Conservation (phyloP, 2,888 invertebrate genomes). For the Lutraria lutraria region DNA sequence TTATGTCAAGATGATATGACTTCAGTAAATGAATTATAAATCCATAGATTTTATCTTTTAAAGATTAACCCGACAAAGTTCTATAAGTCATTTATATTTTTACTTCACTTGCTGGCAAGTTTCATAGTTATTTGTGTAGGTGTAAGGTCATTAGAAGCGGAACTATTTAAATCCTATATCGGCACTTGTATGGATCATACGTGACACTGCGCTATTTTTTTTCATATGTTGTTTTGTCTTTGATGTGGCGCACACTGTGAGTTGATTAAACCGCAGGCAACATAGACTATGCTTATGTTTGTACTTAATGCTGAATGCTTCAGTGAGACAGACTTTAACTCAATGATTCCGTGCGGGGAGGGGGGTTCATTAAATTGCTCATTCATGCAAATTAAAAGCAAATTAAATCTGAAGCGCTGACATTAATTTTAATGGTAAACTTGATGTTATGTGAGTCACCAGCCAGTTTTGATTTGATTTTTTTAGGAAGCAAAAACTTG, state of each 20-base stretch:
- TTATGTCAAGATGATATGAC: not conserved
- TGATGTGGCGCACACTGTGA: not conserved
- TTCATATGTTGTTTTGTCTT: not conserved
- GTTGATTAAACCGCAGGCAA: not conserved
- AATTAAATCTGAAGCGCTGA: not conserved
- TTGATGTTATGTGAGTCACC: not conserved
- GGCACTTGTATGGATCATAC: not conserved
- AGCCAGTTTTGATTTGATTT: not conserved
- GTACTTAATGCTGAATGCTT: not conserved
- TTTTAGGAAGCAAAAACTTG: not conserved
- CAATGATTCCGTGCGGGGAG: not conserved
- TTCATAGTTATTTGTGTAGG: not conserved
- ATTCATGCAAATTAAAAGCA: not conserved
- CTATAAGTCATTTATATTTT: not conserved
- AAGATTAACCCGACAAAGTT: not conserved
- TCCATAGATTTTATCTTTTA: not conserved
- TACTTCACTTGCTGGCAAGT: not conserved
- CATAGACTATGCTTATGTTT: not conserved
- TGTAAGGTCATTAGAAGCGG: not conserved
- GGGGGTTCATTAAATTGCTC: not conserved
- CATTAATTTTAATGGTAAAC: not conserved
- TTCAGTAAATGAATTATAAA: not conserved
- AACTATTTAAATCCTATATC: not conserved
- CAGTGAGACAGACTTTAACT: not conserved
- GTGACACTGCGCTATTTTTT: not conserved